phyloP scores from a whole-genome alignment of 2,797 vertebrate genomes.

The Sternarchorhynchus goeldii region DNA sequence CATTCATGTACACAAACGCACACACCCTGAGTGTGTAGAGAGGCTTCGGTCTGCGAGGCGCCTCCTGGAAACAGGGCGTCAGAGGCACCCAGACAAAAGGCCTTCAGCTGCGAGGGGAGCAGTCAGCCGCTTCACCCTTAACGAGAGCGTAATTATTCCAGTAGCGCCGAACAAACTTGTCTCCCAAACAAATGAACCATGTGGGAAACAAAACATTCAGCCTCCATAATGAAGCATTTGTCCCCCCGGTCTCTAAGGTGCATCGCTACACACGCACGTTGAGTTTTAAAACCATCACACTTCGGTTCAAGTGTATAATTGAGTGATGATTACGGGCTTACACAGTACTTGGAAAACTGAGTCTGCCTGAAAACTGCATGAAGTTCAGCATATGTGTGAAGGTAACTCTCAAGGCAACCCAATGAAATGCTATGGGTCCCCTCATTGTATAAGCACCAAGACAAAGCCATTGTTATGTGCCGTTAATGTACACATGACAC shows the following conservation, averaged over 20 bases:
- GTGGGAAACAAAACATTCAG: constrained; percentile 51
- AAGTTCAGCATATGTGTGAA: constrained; percentile 27
- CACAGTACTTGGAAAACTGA: constrained; percentile 11
- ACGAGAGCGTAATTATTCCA: constrained; percentile 59
- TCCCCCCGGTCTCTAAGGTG: constrained; percentile 52
- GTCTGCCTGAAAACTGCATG: background rate
- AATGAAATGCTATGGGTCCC: constrained; percentile 17
- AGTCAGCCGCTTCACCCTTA: constrained; percentile 52
- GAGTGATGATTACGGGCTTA: constrained; percentile 33
- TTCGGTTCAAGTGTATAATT: constrained; percentile 49
- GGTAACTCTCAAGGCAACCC: constrained; percentile 1
- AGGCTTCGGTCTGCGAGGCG: constrained; percentile 26
- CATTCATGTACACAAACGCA: background rate
- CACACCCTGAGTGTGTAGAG: constrained; percentile 8
- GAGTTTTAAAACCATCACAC: constrained; percentile 41
- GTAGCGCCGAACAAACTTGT: constrained; percentile 54
- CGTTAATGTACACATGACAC: constrained; percentile 8
- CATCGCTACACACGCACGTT: constrained; percentile 47
- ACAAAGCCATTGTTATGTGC: constrained; percentile 9
- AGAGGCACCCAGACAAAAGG: constrained; percentile 47
- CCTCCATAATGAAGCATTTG: constrained; percentile 48
- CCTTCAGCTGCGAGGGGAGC: constrained; percentile 44
- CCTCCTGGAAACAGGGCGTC: constrained; percentile 45
- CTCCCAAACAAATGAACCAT: constrained; percentile 55
- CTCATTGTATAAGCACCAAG: constrained; percentile 2